Evolutionary conservation across 2,888 invertebrate species (phyloP).

Genomic region (Dastarcus helophoroides): DNA sequence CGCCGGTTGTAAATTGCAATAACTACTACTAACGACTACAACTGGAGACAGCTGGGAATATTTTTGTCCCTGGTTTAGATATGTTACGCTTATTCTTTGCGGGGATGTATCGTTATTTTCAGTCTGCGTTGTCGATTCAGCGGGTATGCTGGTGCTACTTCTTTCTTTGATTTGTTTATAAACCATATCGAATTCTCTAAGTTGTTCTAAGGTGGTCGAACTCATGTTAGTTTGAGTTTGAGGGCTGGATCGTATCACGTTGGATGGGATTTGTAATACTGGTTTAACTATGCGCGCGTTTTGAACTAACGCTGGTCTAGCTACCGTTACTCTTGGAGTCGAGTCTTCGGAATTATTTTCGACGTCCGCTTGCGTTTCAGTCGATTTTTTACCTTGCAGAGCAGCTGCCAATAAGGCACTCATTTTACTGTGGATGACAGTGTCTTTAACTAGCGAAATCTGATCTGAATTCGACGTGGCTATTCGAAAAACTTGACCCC

Average conservation of each 20-base stretch:
- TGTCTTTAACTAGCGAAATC: conserved; percentile 36
- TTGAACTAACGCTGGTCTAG: conserved; percentile 43
- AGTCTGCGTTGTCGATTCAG: conserved; percentile 18
- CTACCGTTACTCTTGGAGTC: conserved; percentile 18
- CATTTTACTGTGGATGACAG: conserved; percentile 39
- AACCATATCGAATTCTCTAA: conserved; percentile 70
- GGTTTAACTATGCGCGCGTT: conserved; percentile 46
- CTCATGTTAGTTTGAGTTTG: conserved; percentile 56
- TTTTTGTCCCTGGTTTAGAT: conserved; percentile 41
- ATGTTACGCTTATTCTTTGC: conserved; percentile 43
- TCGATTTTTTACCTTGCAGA: conserved; percentile 32
- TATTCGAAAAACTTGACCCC: conserved; percentile 36
- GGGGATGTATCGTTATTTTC: conserved; percentile 21
- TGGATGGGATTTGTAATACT: conserved; percentile 48
- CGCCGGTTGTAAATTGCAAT: conserved; percentile 39
- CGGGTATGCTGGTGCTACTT: conserved; percentile 45
- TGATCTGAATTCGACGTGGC: conserved; percentile 35
- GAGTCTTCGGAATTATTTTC: conserved; percentile 17
- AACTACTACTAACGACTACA: conserved; percentile 47
- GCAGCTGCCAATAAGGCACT: conserved; percentile 38
- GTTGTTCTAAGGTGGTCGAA: conserved; percentile 63
- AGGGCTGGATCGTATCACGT: conserved; percentile 46
- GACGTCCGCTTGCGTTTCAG: conserved; percentile 17
- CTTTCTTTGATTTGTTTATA: conserved; percentile 70
- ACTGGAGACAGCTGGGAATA: conserved; percentile 35